Conservation (phyloP, 1,140 invertebrate species). For the Glossosoma conforme region DNA sequence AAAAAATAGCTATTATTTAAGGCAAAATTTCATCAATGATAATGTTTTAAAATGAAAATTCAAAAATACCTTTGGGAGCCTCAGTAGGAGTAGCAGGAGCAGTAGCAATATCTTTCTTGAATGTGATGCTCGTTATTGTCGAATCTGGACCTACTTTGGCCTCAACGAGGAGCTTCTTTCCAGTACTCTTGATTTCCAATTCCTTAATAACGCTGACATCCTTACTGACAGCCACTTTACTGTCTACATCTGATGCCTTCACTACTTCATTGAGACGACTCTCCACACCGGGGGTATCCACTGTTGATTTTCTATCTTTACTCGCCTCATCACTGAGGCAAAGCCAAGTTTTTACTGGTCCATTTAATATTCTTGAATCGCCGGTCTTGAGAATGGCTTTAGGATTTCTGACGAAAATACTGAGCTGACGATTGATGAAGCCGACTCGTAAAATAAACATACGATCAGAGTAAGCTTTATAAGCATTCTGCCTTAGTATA, state of each 20-base stretch:
- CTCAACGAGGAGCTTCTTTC: slow-evolving; percentile 19
- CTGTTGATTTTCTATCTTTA: background rate
- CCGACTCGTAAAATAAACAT: slow-evolving; percentile 2
- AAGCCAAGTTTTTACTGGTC: background rate
- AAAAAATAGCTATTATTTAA: no score
- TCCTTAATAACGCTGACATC: slow-evolving; percentile 10
- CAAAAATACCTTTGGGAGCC: slow-evolving; percentile 21
- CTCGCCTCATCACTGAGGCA: background rate
- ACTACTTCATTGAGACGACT: background rate
- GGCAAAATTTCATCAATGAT: no score
- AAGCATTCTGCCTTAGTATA: slow-evolving; percentile 10
- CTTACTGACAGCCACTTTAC: background rate
- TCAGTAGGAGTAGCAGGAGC: slow-evolving; percentile 1
- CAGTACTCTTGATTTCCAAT: slow-evolving; percentile 14
- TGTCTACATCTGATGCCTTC: background rate
- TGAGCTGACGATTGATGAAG: slow-evolving; percentile 6
- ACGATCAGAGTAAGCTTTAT: slow-evolving; percentile 7
- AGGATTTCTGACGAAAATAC: background rate
- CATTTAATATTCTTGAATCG: background rate
- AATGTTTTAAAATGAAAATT: no score
- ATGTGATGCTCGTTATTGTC: slow-evolving; percentile 18
- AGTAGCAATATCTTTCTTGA: slow-evolving; percentile 18
- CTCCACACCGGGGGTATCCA: background rate
- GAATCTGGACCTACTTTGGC: slow-evolving; percentile 17
- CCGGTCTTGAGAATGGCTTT: background rate